A percentile compares a stretch with the other conserved stretches of the same genome.
Conservation (phyloP, 1,140 invertebrate species). For the Eurosta solidaginis region DNA sequence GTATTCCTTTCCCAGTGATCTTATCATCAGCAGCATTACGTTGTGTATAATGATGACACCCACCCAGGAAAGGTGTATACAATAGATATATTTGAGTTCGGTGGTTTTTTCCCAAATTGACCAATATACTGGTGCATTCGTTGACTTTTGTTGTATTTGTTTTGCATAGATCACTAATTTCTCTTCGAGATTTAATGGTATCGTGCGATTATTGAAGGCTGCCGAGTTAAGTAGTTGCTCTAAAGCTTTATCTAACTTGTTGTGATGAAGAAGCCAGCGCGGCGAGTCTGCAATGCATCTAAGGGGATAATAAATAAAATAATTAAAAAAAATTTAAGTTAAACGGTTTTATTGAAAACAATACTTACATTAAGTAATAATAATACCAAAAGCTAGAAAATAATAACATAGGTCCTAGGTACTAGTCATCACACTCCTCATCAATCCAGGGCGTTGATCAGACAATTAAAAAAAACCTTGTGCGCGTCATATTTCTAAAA, state of each 20-base stretch:
- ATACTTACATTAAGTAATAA: too few relatives aligned
- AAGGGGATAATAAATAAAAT: not conserved
- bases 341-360: too few relatives aligned
- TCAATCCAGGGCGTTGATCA: too few relatives aligned
- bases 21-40: conserved; percentile 58
- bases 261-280: conserved; percentile 55
- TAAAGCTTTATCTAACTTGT: conserved; percentile 49
- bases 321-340: not conserved
- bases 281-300: conserved; percentile 60
- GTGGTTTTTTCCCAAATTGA: conserved; percentile 54
- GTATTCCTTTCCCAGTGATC: conserved; percentile 53
- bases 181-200: conserved; percentile 52
- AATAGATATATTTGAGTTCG: conserved; percentile 45
- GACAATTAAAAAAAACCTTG: too few relatives aligned
- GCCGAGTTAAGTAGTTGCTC: conserved; percentile 53
- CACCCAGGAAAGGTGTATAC: conserved; percentile 54
- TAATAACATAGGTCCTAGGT: too few relatives aligned
- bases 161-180: conserved; percentile 47
- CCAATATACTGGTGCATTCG: conserved; percentile 41
- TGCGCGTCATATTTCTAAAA: too few relatives aligned
- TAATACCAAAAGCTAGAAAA: too few relatives aligned
- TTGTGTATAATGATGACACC: conserved; percentile 55
- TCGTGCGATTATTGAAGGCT: conserved; percentile 54
- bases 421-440: too few relatives aligned
- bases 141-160: conserved; percentile 37